Conservation (phyloP, 2,113 vertebrate genomes). For the Leptobrachium leishanense region DNA sequence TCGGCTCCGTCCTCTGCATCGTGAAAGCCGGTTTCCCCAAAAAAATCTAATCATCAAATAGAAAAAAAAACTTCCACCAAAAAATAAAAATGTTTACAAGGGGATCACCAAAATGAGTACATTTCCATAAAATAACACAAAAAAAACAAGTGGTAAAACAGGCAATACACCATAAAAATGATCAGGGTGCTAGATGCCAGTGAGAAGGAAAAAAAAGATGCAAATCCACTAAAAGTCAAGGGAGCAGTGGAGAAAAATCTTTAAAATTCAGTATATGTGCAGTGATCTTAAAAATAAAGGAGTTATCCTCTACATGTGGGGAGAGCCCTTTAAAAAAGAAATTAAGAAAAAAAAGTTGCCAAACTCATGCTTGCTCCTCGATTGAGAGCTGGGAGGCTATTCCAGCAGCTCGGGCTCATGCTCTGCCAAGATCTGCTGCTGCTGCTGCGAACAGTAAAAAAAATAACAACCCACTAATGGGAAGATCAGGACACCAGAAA, state of each 20-base stretch:
- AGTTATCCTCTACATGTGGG: background rate
- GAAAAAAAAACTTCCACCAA: background rate
- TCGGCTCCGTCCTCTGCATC: conserved; percentile 3
- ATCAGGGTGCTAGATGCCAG: background rate
- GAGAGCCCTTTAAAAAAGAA: too few species aligned
- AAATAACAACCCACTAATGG: too few species aligned
- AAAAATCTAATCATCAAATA: background rate
- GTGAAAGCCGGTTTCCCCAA: background rate
- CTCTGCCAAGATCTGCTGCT: background rate
- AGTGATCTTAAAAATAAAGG: background rate
- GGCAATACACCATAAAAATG: background rate
- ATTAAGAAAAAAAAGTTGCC: background rate
- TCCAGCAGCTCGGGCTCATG: background rate
- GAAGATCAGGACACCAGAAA: background rate
- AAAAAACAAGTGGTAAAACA: background rate
- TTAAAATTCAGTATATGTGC: background rate
- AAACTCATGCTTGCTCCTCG: background rate
- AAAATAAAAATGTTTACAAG: background rate
- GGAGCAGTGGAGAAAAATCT: background rate
- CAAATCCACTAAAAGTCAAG: background rate
- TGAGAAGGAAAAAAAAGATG: background rate
- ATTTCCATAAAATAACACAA: background rate
- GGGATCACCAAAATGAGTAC: background rate
- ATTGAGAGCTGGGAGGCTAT: background rate
- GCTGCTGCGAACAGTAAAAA: background rate